Percentiles rank a stretch among this genome's conserved stretches.
Conservation (phyloP, 1,140 invertebrate genomes). For the Centruroides sculpturatus region DNA sequence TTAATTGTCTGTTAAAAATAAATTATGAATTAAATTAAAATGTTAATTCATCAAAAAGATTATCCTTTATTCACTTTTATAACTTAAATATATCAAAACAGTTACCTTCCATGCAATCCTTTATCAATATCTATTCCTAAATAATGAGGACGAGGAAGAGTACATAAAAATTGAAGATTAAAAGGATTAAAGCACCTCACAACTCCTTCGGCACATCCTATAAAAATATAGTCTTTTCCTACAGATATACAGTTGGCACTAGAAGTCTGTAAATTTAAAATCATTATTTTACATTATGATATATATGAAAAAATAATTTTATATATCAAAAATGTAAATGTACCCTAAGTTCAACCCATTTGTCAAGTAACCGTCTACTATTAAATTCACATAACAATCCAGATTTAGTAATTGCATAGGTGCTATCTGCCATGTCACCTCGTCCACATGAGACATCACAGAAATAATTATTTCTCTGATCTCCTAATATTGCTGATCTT, state of each 20-base stretch:
- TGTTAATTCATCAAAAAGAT: too few species aligned
- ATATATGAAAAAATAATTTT: too few species aligned
- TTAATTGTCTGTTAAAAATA: conserved; percentile 45
- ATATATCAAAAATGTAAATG: conserved; percentile 20
- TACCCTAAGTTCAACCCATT: conserved; percentile 87
- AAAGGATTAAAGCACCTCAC: conserved; percentile 75
- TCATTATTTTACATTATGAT: too few species aligned
- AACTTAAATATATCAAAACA: too few species aligned
- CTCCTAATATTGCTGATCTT: conserved; percentile 79
- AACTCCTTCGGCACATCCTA: conserved; percentile 91
- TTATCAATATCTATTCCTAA: conserved; percentile 85
- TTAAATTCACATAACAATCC: conserved; percentile 78
- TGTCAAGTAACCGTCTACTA: conserved; percentile 74
- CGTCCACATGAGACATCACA: conserved; percentile 82
- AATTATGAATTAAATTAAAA: not conserved
- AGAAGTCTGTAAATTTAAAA: conserved; percentile 39
- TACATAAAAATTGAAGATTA: conserved; percentile 63
- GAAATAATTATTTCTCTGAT: conserved; percentile 90
- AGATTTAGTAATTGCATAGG: conserved; percentile 79
- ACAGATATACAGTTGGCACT: conserved; percentile 64
- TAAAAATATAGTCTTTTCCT: conserved; percentile 73
- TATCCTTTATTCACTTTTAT: too few species aligned
- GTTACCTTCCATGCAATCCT: conserved; percentile 55
- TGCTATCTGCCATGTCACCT: conserved; percentile 59
- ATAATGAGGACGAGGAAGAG: conserved; percentile 73